These are phyloP conservation scores for Oryzias celebensis DNA, from an alignment of 2,113 vertebrate genomes.

Conservation along the genomic window DNA sequence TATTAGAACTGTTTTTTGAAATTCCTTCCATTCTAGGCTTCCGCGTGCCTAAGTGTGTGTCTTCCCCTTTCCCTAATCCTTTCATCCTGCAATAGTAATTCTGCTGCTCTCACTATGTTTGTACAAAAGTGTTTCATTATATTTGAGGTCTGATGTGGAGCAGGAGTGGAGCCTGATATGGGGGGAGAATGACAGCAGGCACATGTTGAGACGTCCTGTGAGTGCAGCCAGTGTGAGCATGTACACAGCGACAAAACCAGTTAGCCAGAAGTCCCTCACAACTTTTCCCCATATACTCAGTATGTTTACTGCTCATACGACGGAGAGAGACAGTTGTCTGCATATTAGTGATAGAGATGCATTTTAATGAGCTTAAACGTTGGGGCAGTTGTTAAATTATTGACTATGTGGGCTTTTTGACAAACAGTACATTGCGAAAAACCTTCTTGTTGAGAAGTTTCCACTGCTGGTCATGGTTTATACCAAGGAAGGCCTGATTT, in stretches of 20 bases:
- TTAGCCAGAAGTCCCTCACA: conserved; percentile 43
- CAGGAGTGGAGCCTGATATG: conserved; percentile 18
- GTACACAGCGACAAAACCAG: conserved; percentile 27
- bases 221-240: conserved; percentile 27
- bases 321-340: conserved; percentile 23
- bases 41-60: neutral
- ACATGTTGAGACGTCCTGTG: conserved; percentile 33
- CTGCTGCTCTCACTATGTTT: conserved; percentile 9
- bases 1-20: no score
- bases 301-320: conserved; percentile 43
- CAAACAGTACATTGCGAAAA: conserved; percentile 5
- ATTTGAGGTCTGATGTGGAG: conserved; percentile 12
- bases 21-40: no score
- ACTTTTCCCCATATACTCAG: conserved; percentile 47
- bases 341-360: conserved; percentile 28
- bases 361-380: conserved; percentile 15
- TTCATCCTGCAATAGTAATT: conserved; percentile 22
- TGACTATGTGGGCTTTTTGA: conserved; percentile 31
- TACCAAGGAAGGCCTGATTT: conserved; percentile 35
- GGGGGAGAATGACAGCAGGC: conserved; percentile 12
- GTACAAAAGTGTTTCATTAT: conserved; percentile 25
- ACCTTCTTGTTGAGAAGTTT: conserved; percentile 32
- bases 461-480: conserved; percentile 31
- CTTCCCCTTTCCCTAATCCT: conserved; percentile 8
- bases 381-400: conserved; percentile 9